Conservation (phyloP, 2,888 invertebrate genomes). For the Nephrotoma appendiculata region DNA sequence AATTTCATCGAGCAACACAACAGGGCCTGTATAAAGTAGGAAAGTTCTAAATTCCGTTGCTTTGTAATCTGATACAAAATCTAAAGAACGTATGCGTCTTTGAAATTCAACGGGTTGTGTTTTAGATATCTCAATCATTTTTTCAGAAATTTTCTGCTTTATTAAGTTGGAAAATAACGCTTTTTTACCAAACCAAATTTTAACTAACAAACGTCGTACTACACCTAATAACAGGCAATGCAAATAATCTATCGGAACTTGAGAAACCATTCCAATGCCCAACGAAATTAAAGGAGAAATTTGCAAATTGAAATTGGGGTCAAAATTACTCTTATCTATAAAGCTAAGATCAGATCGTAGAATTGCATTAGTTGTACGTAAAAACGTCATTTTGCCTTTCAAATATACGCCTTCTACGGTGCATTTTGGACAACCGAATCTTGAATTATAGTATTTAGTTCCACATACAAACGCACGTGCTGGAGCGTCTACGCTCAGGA, state of each 20-base stretch:
- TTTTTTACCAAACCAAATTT: background rate
- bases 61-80: background rate
- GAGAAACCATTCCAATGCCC: background rate
- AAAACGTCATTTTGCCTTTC: background rate
- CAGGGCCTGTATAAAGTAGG: too few relatives aligned
- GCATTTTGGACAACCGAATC: background rate
- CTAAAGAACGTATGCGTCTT: background rate
- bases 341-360: background rate
- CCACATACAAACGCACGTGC: background rate
- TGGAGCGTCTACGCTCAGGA: background rate
- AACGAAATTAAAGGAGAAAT: background rate
- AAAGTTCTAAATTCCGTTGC: too few relatives aligned
- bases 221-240: background rate
- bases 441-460: background rate
- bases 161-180: background rate
- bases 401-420: background rate
- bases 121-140: background rate
- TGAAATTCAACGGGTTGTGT: background rate
- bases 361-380: background rate
- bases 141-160: background rate
- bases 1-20: too few relatives aligned
- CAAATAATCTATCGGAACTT: background rate
- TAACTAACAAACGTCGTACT: background rate
- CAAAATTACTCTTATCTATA: background rate
- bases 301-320: background rate